Conservation (phyloP, 2,797 vertebrate genomes). For the Neosilurus mollespiculum region DNA sequence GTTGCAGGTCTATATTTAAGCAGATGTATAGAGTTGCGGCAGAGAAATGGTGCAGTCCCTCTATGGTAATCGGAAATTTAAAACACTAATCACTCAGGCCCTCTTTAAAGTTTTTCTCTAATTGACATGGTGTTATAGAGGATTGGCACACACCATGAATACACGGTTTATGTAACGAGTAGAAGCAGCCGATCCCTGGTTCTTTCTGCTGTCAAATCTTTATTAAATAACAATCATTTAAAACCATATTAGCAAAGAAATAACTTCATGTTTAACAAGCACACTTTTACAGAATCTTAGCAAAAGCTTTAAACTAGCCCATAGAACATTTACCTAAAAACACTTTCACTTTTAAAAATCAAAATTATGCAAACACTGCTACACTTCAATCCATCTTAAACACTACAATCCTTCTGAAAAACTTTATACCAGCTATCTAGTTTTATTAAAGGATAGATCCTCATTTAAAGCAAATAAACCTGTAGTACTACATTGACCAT, state of each 20-base stretch:
- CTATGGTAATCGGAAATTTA: slow-evolving; percentile 8
- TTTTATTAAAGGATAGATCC: background rate
- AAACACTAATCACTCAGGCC: slow-evolving; percentile 14
- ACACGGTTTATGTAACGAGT: too few species aligned
- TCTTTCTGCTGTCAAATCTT: background rate
- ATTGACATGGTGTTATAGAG: slow-evolving; percentile 14
- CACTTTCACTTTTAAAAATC: too few species aligned
- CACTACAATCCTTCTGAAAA: background rate
- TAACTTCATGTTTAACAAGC: too few species aligned
- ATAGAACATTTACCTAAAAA: background rate
- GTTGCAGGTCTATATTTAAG: slow-evolving; percentile 43
- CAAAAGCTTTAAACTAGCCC: background rate
- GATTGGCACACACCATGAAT: background rate
- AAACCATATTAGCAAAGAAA: too few species aligned
- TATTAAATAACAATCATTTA: background rate
- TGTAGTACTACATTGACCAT: background rate
- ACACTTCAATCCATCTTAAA: too few species aligned
- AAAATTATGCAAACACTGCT: background rate
- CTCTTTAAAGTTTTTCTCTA: background rate
- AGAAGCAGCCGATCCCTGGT: background rate
- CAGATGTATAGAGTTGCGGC: slow-evolving; percentile 39
- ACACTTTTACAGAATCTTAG: too few species aligned
- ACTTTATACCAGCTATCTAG: background rate
- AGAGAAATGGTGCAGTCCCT: background rate
- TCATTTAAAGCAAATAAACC: background rate